A percentile compares a stretch with the other conserved stretches of the same genome.
These are phyloP conservation scores for Thalassaphorura encarpata DNA, from an alignment of 1,140 invertebrate species.

Conservation along the genomic window DNA sequence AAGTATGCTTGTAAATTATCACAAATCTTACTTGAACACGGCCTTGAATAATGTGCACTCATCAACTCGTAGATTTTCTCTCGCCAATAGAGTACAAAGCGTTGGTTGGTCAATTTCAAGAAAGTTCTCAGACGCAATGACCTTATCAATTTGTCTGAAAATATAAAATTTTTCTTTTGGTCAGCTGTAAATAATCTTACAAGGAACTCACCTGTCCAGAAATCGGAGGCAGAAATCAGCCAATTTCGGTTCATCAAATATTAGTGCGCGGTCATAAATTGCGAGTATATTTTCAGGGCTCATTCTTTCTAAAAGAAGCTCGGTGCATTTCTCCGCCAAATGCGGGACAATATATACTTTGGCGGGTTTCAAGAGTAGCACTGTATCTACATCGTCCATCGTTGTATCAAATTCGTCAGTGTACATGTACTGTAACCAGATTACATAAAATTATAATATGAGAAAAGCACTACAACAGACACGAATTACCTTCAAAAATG, in stretches of 20 bases:
- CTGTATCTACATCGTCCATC: slow-evolving; percentile 29
- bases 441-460: neutral
- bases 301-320: slow-evolving; percentile 79
- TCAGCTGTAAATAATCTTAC: too few relatives aligned
- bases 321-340: slow-evolving; percentile 76
- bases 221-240: slow-evolving; percentile 25
- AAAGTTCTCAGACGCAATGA: slow-evolving; percentile 69
- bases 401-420: slow-evolving; percentile 30
- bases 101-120: slow-evolving; percentile 78
- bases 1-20: neutral
- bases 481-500: slow-evolving; percentile 27
- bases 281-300: slow-evolving; percentile 87
- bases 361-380: slow-evolving; percentile 45
- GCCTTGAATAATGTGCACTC: slow-evolving; percentile 72
- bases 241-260: slow-evolving; percentile 84
- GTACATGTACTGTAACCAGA: slow-evolving; percentile 26
- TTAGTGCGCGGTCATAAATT: slow-evolving; percentile 73
- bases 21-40: slow-evolving; percentile 36
- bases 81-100: slow-evolving; percentile 63
- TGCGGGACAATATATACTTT: slow-evolving; percentile 91
- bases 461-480: neutral
- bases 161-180: too few relatives aligned
- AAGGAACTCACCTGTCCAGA: slow-evolving; percentile 19
- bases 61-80: slow-evolving; percentile 69
- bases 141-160: slow-evolving; percentile 31